Percentiles rank a stretch among this genome's conserved stretches.
Evolutionary conservation across 92 coral and sea anemone genomes (phyloP).

Genomic region (Paragorgia papillata): DNA sequence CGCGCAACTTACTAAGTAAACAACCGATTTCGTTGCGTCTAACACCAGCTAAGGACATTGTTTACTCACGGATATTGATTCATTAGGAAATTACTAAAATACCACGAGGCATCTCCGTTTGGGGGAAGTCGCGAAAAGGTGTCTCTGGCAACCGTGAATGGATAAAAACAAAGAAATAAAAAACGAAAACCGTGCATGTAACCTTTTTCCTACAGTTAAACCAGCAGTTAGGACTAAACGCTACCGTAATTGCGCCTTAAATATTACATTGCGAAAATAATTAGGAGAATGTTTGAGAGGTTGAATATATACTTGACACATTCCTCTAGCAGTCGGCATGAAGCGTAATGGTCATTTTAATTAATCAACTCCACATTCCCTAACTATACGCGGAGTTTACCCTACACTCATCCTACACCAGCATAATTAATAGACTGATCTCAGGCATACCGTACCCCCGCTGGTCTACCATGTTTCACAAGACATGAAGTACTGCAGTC

Average conservation of each 20-base stretch:
- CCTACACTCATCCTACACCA: neutral
- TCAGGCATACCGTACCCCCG: conserved; percentile 21
- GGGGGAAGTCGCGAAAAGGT: conserved; percentile 1
- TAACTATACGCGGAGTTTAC: neutral
- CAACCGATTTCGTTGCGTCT: neutral
- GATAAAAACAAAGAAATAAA: too few species aligned
- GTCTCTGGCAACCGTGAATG: conserved; percentile 10
- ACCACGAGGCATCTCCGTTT: conserved; percentile 37
- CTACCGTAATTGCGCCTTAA: too few species aligned
- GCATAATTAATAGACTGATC: conserved; percentile 4
- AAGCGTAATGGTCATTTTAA: conserved; percentile 14
- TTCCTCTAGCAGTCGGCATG: conserved; percentile 24
- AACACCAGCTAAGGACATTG: conserved; percentile 15
- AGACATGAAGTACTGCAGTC: too few species aligned
- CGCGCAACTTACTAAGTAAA: too few species aligned
- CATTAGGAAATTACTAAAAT: conserved; percentile 10
- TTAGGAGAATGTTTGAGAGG: neutral
- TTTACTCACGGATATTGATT: conserved; percentile 4
- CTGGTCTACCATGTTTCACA: neutral
- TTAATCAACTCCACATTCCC: neutral
- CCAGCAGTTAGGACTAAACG: too few species aligned
- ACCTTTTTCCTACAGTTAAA: too few species aligned
- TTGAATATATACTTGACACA: neutral
- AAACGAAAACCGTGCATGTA: too few species aligned
- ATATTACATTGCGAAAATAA: too few species aligned